Evolutionary conservation across 2,888 invertebrate genomes (phyloP), one percentile per base, ranked within the genome.

Genomic region (Acrobasis consociella): DNA sequence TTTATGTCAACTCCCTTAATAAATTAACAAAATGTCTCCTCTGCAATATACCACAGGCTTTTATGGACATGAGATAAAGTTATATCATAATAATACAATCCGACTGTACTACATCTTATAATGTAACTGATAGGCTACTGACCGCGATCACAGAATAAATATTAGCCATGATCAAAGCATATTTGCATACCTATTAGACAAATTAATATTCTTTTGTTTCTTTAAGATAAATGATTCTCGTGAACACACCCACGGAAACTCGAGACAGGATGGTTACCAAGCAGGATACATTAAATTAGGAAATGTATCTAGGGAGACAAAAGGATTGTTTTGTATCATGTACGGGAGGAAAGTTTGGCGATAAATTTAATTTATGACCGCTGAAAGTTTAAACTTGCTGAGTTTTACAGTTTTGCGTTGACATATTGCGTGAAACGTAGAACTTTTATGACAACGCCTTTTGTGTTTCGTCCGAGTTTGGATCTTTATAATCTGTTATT

Each of bases 231-330:
- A 22, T 42, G 42, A 42, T 13, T n/a, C 13, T 9, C n/a, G 11
- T 46, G 46, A n/a, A 46, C 13, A 13, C n/a, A 46, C 46, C 46
- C 77, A 77, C 81, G 78, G 79, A 83, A 80, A 81, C 80, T 74
- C 76, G 75, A 67, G 81, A 76, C 78, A 78, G 72, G 72, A 75
- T 79, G 75, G 76, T 76, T 80, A 80, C 79, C 77, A 73, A 66
- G 74, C 82, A 82, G 84, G 82, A 85, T 83, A 81, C 78, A 83
- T 86, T 83, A 85, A 86, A 86, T 87, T 85, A 85, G 82, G 83
- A 81, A 81, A 82, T 73, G 75, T 81, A 74, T 73, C 69, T 71
- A 70, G 61, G 46, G 58, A 61, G 53, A 61, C 61, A 61, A 61
- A 61, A 49, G 61, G 61, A 61, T 61, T 61, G 61, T 61, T 61